These are phyloP conservation scores for Sitobion miscanthi DNA, from an alignment of 1,140 invertebrate species.

Conservation along the genomic window DNA sequence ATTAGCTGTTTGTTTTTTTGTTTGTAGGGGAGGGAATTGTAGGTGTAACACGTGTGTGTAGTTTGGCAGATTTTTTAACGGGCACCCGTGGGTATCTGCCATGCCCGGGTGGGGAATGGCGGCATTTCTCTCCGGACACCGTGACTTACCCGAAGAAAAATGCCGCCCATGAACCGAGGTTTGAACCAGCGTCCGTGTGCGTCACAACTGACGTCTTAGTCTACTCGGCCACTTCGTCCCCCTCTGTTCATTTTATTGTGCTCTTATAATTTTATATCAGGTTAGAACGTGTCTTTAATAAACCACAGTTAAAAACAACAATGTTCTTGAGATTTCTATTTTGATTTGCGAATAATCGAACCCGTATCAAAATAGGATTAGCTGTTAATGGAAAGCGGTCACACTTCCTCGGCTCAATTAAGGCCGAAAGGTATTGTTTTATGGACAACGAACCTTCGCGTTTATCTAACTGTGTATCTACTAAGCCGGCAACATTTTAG, in stretches of 20 bases:
- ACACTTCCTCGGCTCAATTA: slow-evolving; percentile 12
- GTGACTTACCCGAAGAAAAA: no score
- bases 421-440: slow-evolving; percentile 15
- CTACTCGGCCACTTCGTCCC: no score
- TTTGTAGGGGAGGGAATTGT: no score
- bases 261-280: neutral
- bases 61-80: no score
- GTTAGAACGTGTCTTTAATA: neutral
- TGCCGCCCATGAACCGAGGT: no score
- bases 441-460: slow-evolving; percentile 22
- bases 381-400: slow-evolving; percentile 26
- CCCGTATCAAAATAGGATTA: neutral
- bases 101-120: no score
- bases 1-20: no score
- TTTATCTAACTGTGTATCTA: neutral
- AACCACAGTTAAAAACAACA: neutral
- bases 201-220: no score
- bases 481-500: neutral
- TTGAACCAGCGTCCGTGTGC: no score
- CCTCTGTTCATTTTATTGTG: neutral
- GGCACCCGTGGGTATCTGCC: no score
- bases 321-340: neutral
- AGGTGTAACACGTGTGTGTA: no score
- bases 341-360: slow-evolving; percentile 7
- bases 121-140: no score